Percentiles rank a stretch among this genome's conserved stretches.
phyloP scores from a whole-genome alignment of 2,797 vertebrate genomes.

The Fistularia commersonii region DNA sequence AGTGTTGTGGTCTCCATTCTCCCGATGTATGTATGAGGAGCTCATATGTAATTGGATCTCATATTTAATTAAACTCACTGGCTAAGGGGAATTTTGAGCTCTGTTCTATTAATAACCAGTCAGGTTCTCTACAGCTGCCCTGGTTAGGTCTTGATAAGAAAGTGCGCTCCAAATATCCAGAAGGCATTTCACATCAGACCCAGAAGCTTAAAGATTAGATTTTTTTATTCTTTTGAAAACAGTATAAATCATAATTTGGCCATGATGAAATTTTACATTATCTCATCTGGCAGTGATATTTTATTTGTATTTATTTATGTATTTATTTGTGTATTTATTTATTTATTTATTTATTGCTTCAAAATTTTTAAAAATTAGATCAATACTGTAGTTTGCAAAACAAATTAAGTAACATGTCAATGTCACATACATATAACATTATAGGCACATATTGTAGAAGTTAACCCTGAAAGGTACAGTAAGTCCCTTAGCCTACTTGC shows the following conservation, averaged over 20 bases:
- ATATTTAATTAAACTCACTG: conserved; percentile 63
- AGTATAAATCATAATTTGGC: background rate
- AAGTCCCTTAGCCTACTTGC: too few relatives aligned
- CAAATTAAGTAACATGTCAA: too few relatives aligned
- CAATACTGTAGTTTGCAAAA: too few relatives aligned
- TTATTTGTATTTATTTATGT: too few relatives aligned
- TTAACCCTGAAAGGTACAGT: too few relatives aligned
- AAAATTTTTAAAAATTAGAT: too few relatives aligned
- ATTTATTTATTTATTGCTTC: too few relatives aligned
- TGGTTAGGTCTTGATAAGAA: conserved; percentile 16
- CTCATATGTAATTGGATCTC: conserved; percentile 53
- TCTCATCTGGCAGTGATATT: background rate
- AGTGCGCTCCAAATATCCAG: background rate
- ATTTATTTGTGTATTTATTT: too few relatives aligned
- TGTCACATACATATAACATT: too few relatives aligned
- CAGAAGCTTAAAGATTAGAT: background rate
- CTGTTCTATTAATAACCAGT: conserved; percentile 45
- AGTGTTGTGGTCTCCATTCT: conserved; percentile 14
- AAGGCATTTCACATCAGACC: background rate
- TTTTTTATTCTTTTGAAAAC: background rate
- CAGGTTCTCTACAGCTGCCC: conserved; percentile 16
- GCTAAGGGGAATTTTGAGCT: conserved; percentile 42
- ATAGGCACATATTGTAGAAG: too few relatives aligned
- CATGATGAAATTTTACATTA: too few relatives aligned
- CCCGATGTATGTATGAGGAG: conserved; percentile 22